These are phyloP conservation scores for Chrysina gloriosa DNA, from an alignment of 2,888 invertebrate genomes.

Conservation along the genomic window DNA sequence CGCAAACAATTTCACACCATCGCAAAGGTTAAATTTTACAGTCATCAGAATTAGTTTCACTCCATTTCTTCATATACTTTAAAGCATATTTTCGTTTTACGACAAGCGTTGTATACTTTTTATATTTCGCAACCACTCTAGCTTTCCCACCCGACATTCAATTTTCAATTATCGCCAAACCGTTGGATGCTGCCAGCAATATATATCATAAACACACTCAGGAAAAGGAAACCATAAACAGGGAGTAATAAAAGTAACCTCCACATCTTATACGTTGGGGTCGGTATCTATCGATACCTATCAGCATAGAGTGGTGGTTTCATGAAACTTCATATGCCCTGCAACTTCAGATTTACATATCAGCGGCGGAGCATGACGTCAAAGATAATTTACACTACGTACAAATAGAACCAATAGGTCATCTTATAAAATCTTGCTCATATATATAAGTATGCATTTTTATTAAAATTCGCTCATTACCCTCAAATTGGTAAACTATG, in stretches of 20 bases:
- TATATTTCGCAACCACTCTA: neutral
- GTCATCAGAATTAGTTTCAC: no score
- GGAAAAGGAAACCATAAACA: constrained; percentile 32
- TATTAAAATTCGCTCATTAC: no score
- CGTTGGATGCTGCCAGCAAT: neutral
- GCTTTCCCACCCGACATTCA: neutral
- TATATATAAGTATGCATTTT: no score
- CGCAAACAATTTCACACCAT: no score
- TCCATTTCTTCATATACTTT: no score
- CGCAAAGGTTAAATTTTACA: no score
- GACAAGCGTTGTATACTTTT: no score
- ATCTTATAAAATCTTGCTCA: no score
- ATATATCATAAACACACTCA: constrained; percentile 23
- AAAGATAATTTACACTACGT: neutral
- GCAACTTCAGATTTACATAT: constrained; percentile 16
- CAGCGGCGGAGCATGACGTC: constrained; percentile 10
- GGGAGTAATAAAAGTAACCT: constrained; percentile 41
- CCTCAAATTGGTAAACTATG: no score
- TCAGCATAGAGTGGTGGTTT: constrained; percentile 11
- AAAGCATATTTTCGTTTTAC: no score
- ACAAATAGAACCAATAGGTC: neutral
- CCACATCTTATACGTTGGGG: constrained; percentile 21
- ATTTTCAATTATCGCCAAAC: constrained; percentile 19
- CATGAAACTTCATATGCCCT: constrained; percentile 25
- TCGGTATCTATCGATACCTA: constrained; percentile 39